Base-by-base conservation (phyloP, 2,113 vertebrate species). In the Pluvianellus socialis region DNA sequence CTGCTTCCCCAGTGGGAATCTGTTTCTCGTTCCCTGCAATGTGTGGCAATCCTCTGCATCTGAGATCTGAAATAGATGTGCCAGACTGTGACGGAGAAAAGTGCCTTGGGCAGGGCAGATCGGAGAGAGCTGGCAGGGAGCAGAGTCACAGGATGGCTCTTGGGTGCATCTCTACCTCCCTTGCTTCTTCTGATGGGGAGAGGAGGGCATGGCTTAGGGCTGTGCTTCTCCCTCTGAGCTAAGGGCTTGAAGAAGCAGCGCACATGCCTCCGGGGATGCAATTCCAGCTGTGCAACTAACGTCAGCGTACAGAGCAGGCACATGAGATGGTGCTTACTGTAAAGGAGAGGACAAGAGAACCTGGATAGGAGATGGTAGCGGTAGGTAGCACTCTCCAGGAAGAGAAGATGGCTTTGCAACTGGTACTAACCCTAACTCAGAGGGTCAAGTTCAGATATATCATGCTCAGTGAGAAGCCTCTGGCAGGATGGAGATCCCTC, bases 21-120 rank as follows among this genome's bases (percentile, higher is more conserved):
- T 96, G 42, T 75, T 96, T 94, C 71, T 93, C 6, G 10, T 92
- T 94, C 65, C 72, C 45, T 73, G 52, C 82, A 79, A 91, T 76
- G 86, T 94, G 88, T 86, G 55, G 53, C 77, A 88, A 73, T 75
- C 59, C 62, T 90, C 52, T 5, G 32, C 55, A 20, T 86, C 63
- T 61, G 47, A 80, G 50, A 53, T 53, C 77, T 76, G 56, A 86
- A 96, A 93, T 81, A 92, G 72, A 95, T 40, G 71, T 95, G 92
- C 67, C 71, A 88, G 81, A 35, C 83, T 93, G 70, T 93, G 56
- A 58, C 12, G 53, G 81, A 50, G 56, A 79, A 77, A 79, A 79
- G 50, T 59, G 92, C 77, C 92, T 94, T 73, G 62, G 76, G 88
- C 61, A 88, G 67, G 61, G n/a, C 56, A 83, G 45, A 49, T 30